Base-by-base conservation (phyloP, 2,797 vertebrate genomes). In the Triplophysa yarkandensis region DNA sequence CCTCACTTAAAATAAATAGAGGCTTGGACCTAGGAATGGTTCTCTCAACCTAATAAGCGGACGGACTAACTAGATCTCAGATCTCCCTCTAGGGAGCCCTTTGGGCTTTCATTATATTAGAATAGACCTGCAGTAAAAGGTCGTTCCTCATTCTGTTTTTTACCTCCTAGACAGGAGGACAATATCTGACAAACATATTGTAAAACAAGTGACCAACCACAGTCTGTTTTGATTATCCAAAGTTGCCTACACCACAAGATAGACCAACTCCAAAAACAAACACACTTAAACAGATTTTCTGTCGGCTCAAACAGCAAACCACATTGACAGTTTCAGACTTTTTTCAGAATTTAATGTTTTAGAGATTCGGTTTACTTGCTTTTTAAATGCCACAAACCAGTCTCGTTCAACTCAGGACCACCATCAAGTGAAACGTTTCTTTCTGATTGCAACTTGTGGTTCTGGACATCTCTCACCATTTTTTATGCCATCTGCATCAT, bases 1-100 rank as follows among this genome's bases (percentile, higher is more conserved):
- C 11, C 11, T 4, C 36, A 39, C 36, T 11, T 39, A 9, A 39
- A 39, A 13, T 39, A 10, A 36, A 2, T 36, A 36, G 34, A 36
- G 34, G 34, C 34, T 39, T 39, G 11, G 36, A 39, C 36, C 36
- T 11, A 13, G 11, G 13, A 11, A 39, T 11, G 11, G 11, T 39
- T 10, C 10, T 11, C 36, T 11, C 4, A 17, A 43, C 41, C 14
- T 16, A 17, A 17, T 4, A 43, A 17, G 14, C 1, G 41, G 32
- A 41, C 9, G 14, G 16, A 27, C 4, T 28, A 27, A 5, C 6
- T 8, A 3, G 17, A 21, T 21, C 23, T 41, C 11, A 28, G 32
- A 30, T 52, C 32, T 52, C 63, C 17, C 58, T 63, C 44, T 16
- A 52, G 58, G 30, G 17, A 50, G 57, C 30, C 16, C 32, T 39